A percentile compares a stretch with the other conserved stretches of the same genome.
These are phyloP conservation scores for Oppia nitens DNA, from an alignment of 1,140 invertebrate genomes.

Conservation along the genomic window DNA sequence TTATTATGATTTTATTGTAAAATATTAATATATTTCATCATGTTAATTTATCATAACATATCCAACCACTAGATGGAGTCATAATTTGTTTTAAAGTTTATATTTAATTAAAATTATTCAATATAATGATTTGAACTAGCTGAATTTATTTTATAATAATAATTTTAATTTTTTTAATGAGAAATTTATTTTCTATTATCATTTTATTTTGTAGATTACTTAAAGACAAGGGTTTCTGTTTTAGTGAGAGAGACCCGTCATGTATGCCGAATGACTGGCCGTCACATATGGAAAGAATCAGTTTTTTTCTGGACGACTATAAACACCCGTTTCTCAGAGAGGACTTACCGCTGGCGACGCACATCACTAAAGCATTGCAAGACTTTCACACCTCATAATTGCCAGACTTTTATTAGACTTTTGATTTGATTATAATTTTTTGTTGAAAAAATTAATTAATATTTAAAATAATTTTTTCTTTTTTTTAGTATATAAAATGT, in stretches of 20 bases:
- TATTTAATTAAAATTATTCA: too few species aligned
- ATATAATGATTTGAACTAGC: too few species aligned
- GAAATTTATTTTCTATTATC: background rate
- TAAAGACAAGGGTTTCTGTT: constrained; percentile 52
- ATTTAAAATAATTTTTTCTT: too few species aligned
- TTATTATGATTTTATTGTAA: too few species aligned
- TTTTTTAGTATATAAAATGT: too few species aligned
- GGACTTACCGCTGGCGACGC: constrained; percentile 7
- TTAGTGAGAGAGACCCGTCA: constrained; percentile 51
- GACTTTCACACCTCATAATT: constrained; percentile 4
- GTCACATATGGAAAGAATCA: constrained; percentile 52
- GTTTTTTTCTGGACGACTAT: constrained; percentile 68
- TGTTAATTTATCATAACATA: too few species aligned
- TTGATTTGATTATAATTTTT: too few species aligned
- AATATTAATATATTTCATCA: too few species aligned
- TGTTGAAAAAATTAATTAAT: too few species aligned
- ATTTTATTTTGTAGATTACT: constrained; percentile 42
- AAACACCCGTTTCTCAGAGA: constrained; percentile 43
- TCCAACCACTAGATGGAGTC: too few species aligned
- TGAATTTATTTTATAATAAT: constrained; percentile 7
- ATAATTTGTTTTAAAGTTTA: too few species aligned
- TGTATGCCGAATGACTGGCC: constrained; percentile 73
- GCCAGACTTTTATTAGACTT: background rate
- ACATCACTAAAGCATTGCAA: constrained; percentile 17
- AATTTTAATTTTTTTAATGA: constrained; percentile 7